A percentile compares a stretch with the other conserved stretches of the same genome.
These are phyloP conservation scores for Syrmaticus mikado DNA, from an alignment of 2,113 vertebrate species.

Conservation along the genomic window DNA sequence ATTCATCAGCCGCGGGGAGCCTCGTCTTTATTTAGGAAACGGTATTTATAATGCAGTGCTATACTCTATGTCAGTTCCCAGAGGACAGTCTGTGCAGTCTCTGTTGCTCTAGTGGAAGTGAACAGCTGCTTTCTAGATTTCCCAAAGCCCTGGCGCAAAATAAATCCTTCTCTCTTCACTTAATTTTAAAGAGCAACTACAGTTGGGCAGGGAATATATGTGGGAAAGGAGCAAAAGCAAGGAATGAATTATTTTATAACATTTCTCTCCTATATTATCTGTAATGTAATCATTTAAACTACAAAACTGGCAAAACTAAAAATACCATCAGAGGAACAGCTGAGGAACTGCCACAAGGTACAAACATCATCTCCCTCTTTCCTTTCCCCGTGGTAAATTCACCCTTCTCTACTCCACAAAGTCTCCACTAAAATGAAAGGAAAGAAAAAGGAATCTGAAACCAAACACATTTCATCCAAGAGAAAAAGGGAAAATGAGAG, in stretches of 20 bases:
- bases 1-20: constrained; percentile 2
- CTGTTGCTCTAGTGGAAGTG: constrained; percentile 55
- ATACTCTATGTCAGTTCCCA: constrained; percentile 41
- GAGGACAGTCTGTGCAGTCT: constrained; percentile 3
- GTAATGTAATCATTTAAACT: not conserved
- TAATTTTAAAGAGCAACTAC: constrained; percentile 13
- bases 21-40: constrained; percentile 39
- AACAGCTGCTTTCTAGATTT: constrained; percentile 68
- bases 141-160: constrained; percentile 49
- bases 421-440: not conserved
- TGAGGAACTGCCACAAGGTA: not conserved
- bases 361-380: not conserved
- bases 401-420: not conserved
- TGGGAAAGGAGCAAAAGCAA: not conserved
- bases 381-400: rapidly evolving
- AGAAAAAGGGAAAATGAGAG: not conserved
- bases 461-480: not conserved
- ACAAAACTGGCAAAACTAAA: not conserved
- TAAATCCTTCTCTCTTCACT: constrained; percentile 52
- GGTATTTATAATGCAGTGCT: constrained; percentile 56
- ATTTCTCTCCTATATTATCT: not conserved
- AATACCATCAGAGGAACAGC: rapidly evolving
- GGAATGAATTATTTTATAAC: not conserved
- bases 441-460: not conserved
- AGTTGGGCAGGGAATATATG: not conserved